Conservation (phyloP, 2,888 invertebrate species). For the Didymodactylos carnosus region DNA sequence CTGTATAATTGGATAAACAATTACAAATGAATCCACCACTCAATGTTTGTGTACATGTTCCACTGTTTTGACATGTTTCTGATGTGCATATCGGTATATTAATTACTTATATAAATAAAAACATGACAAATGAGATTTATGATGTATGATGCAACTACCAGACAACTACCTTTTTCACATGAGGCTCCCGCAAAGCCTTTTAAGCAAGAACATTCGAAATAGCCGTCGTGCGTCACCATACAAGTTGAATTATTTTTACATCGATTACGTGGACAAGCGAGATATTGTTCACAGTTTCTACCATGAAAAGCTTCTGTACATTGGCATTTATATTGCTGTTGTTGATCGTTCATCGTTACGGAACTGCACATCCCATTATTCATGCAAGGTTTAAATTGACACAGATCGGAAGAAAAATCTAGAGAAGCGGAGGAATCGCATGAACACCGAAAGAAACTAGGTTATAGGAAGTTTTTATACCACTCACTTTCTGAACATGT, state of each 20-base stretch:
- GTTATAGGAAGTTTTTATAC: too few relatives aligned
- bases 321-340: not conserved
- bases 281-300: not conserved
- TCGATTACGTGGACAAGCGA: not conserved
- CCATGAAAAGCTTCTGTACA: not conserved
- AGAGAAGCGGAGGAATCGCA: too few relatives aligned
- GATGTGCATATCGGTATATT: not conserved
- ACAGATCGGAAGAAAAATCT: too few relatives aligned
- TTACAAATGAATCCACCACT: slow-evolving; percentile 1
- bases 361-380: too few relatives aligned
- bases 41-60: not conserved
- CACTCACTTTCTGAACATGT: not conserved
- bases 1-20: slow-evolving; percentile 6
- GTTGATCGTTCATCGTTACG: too few relatives aligned
- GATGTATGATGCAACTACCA: too few relatives aligned
- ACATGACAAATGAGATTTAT: not conserved
- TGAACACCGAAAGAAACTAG: too few relatives aligned
- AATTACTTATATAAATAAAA: not conserved
- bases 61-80: slow-evolving; percentile 17
- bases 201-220: not conserved
- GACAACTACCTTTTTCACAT: slow-evolving; percentile 63
- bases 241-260: not conserved
- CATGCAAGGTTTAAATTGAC: too few relatives aligned
- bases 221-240: not conserved
- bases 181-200: slow-evolving; percentile 32